Conservation (phyloP, 2,113 vertebrate genomes). For the Myxocyprinus asiaticus region DNA sequence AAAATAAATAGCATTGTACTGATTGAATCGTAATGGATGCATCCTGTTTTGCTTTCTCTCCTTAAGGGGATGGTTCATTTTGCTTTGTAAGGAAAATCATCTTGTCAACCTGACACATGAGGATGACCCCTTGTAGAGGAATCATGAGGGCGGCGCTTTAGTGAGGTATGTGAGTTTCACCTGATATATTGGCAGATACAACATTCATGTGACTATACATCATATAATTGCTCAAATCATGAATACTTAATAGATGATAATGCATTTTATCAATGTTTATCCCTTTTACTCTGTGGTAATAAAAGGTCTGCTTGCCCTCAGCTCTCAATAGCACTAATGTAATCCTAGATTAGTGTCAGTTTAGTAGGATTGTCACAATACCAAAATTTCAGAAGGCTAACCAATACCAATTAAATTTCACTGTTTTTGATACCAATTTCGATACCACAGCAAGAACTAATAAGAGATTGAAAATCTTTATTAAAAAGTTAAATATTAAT, state of each 20-base stretch:
- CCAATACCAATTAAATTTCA: no score
- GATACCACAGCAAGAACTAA: no score
- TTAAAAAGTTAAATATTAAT: no score
- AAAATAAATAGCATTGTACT: constrained; percentile 4
- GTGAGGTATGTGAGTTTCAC: constrained; percentile 51
- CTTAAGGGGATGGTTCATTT: constrained; percentile 27
- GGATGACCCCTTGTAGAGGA: constrained; percentile 15
- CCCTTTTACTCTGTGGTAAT: neutral
- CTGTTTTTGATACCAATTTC: no score
- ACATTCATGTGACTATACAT: neutral
- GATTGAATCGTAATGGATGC: neutral
- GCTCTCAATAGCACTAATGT: no score
- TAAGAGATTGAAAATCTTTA: no score
- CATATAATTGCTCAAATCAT: neutral
- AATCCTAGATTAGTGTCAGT: no score
- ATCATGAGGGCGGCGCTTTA: constrained; percentile 47
- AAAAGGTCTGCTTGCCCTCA: no score
- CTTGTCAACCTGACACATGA: constrained; percentile 33
- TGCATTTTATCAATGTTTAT: neutral
- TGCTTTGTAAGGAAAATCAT: constrained; percentile 1
- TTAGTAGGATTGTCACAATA: no score
- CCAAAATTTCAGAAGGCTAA: no score
- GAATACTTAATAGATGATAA: neutral
- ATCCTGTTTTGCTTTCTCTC: constrained; percentile 13
- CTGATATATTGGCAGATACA: neutral